These are phyloP conservation scores for Apostichopus japonicus DNA, from an alignment of 35 echinoderm and acorn worm species.

Conservation along the genomic window DNA sequence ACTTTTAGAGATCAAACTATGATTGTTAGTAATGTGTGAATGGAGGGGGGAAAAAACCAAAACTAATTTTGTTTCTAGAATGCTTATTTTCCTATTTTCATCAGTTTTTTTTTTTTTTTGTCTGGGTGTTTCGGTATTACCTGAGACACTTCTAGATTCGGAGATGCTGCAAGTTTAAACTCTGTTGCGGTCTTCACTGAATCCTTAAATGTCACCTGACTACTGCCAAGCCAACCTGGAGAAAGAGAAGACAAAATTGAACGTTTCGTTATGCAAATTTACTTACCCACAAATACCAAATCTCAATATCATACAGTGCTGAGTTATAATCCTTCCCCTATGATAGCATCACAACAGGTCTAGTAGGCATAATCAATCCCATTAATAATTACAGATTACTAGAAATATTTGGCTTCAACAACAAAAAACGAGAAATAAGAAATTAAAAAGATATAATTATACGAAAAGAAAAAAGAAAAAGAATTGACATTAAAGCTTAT, in stretches of 20 bases:
- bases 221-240: slow-evolving; percentile 75
- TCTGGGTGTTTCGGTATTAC: slow-evolving; percentile 39
- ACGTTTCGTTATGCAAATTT: not conserved
- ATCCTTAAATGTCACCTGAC: slow-evolving; percentile 70
- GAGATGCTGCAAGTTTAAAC: slow-evolving; percentile 81
- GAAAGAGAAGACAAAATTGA: slow-evolving; percentile 33
- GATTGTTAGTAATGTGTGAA: no score
- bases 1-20: no score
- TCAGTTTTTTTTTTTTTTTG: not conserved
- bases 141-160: slow-evolving; percentile 58
- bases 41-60: no score
- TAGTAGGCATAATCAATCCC: not conserved
- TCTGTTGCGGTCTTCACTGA: slow-evolving; percentile 69
- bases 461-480: no score
- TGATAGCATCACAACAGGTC: no score
- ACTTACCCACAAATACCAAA: not conserved
- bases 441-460: no score
- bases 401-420: no score
- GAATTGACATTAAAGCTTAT: no score
- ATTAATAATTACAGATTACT: no score
- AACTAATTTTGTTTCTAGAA: no score
- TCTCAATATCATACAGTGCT: not conserved
- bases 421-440: no score
- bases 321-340: not conserved
- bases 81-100: no score